Evolutionary conservation across 23 tunicate genomes (phyloP), one percentile per base, ranked within the genome.

Genomic region (Diplosoma virens): DNA sequence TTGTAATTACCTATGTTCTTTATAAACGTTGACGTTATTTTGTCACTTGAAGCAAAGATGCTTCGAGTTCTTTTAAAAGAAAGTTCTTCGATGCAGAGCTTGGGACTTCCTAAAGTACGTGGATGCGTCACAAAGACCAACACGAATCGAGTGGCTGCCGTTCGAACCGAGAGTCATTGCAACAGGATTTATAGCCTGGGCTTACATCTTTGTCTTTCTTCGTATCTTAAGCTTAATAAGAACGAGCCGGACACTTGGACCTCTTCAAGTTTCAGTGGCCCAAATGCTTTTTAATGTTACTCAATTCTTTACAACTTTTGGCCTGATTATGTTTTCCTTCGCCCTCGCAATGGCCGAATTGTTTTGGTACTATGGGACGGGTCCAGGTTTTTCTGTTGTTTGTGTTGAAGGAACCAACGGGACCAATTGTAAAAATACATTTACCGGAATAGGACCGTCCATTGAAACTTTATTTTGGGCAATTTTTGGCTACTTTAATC

Each of bases 301-400:
- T 11, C 89, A 87, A 34, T 95, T 95, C 58, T 71, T 95, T 0
- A 24, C 50, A 52, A 63, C 88, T 28, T 95, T 82, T 58, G 71
- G 77, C 17, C 72, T 95, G 22, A 73, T 95, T 29, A 53, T 95
- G 21, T 66, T 83, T 29, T 80, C 99, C 1, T 95, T 95, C 74
- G 84, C 87, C 14, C 60, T 87, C 31, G 99, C 89, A 25, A 68
- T 95, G 2, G 88, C 79, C 59, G 91, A 95, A 36, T 48, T 95
- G 47, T 95, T 72, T 52, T 95, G 87, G 83, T 87, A 82, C 37
- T 95, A 95, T 78, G 95, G 99, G 1, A 95, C 95, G 1, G 29
- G 48, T 30, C 82, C 84, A 22, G 25, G 67, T 32, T 26, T 11
- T 2, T 26, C 7, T 29, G 35, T 63, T 34, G 27, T 6, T 18